Evolutionary conservation across 2,888 invertebrate species (phyloP).

Genomic region (Abrostola triplasia): DNA sequence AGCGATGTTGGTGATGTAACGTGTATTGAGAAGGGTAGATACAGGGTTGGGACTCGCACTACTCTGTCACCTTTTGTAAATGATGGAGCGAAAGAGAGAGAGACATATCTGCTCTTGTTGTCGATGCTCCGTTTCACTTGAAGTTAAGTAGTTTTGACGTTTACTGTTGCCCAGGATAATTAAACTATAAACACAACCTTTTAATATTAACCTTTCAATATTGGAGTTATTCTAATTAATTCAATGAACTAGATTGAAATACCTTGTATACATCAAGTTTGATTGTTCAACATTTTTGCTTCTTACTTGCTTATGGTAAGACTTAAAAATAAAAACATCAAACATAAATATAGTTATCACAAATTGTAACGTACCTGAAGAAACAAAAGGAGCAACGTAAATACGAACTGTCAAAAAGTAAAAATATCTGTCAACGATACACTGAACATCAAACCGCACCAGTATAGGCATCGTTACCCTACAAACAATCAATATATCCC

Average conservation of each 20-base stretch:
- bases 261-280: too few relatives aligned
- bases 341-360: too few relatives aligned
- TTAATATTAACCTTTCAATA: too few relatives aligned
- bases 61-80: slow-evolving; percentile 70
- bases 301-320: too few relatives aligned
- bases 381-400: neutral
- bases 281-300: too few relatives aligned
- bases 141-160: slow-evolving; percentile 33
- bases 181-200: too few relatives aligned
- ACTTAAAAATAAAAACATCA: too few relatives aligned
- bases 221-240: slow-evolving; percentile 7
- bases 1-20: slow-evolving; percentile 66
- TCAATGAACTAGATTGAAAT: neutral
- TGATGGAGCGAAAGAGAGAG: slow-evolving; percentile 67
- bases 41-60: slow-evolving; percentile 76
- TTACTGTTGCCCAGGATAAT: slow-evolving; percentile 23
- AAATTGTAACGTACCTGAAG: too few relatives aligned
- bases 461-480: neutral
- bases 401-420: neutral
- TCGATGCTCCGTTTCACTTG: slow-evolving; percentile 68
- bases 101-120: slow-evolving; percentile 60
- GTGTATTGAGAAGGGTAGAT: slow-evolving; percentile 82
- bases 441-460: neutral
- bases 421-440: neutral
- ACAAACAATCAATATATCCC: slow-evolving; percentile 54